phyloP scores from a whole-genome alignment of 2,888 invertebrate genomes.

The Sesia bembeciformis region DNA sequence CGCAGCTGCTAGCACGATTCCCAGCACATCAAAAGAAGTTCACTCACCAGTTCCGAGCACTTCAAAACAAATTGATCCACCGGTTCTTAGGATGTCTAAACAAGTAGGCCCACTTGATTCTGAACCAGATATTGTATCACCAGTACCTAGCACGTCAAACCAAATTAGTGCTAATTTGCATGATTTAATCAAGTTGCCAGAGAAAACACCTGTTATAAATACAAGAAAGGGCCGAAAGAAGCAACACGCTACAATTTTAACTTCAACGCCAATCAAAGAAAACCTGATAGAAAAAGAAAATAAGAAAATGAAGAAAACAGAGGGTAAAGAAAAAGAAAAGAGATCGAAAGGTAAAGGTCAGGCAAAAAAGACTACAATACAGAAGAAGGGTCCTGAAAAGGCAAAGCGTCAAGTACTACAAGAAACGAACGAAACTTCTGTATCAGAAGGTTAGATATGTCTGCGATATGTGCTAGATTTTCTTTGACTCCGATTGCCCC shows the following conservation, averaged over 20 bases:
- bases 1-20: constrained; percentile 12
- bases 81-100: constrained; percentile 8
- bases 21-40: constrained; percentile 19
- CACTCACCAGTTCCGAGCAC: constrained; percentile 9
- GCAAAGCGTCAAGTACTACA: constrained; percentile 15
- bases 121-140: constrained; percentile 9
- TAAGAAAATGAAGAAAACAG: constrained; percentile 14
- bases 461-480: background rate
- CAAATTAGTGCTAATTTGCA: constrained; percentile 3
- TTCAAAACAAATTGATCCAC: constrained; percentile 13
- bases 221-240: constrained; percentile 18
- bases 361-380: constrained; percentile 13
- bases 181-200: background rate
- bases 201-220: background rate
- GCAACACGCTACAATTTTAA: constrained; percentile 23
- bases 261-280: constrained; percentile 22
- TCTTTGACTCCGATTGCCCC: no score
- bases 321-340: constrained; percentile 8
- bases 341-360: constrained; percentile 9
- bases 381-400: constrained; percentile 13
- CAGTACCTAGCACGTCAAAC: constrained; percentile 9
- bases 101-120: constrained; percentile 10
- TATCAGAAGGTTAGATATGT: constrained; percentile 8
- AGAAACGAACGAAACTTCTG: constrained; percentile 11
- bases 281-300: constrained; percentile 13